phyloP scores from a whole-genome alignment of 2,797 vertebrate species.

The Psittacula derbiana region DNA sequence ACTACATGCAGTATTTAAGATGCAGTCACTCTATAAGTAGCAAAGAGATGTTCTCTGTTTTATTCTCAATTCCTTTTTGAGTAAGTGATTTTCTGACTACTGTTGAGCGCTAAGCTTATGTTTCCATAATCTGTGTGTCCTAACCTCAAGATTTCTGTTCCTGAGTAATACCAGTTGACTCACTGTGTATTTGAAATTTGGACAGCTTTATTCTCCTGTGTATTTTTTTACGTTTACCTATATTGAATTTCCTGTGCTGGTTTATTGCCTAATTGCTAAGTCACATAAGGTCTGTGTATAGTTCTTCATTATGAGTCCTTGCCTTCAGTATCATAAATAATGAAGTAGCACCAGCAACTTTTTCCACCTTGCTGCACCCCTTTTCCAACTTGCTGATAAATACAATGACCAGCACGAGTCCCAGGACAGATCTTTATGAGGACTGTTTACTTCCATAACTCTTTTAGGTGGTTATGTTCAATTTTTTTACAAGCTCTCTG shows the following conservation, averaged over 20 bases:
- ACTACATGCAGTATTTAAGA: not conserved
- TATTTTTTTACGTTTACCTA: not conserved
- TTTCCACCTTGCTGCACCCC: not conserved
- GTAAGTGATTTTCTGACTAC: not conserved
- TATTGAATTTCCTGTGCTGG: not conserved
- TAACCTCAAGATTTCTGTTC: not conserved
- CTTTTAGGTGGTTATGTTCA: not conserved
- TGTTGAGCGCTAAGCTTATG: not conserved
- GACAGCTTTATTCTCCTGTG: not conserved
- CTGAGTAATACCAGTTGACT: not conserved
- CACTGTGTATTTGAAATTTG: not conserved
- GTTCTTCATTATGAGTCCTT: not conserved
- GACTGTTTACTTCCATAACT: not conserved
- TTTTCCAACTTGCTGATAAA: not conserved
- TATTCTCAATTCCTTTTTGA: not conserved
- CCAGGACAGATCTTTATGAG: not conserved
- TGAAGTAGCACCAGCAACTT: not conserved
- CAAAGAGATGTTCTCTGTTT: not conserved
- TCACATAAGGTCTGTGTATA: not conserved
- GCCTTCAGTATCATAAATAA: not conserved
- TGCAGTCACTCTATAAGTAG: not conserved
- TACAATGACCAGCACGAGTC: rapidly evolving
- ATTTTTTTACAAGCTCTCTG: not conserved
- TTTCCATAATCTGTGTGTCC: not conserved
- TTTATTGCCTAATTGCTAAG: not conserved